phyloP scores from a whole-genome alignment of 2,888 invertebrate genomes.

The Apocheima hispidaria region DNA sequence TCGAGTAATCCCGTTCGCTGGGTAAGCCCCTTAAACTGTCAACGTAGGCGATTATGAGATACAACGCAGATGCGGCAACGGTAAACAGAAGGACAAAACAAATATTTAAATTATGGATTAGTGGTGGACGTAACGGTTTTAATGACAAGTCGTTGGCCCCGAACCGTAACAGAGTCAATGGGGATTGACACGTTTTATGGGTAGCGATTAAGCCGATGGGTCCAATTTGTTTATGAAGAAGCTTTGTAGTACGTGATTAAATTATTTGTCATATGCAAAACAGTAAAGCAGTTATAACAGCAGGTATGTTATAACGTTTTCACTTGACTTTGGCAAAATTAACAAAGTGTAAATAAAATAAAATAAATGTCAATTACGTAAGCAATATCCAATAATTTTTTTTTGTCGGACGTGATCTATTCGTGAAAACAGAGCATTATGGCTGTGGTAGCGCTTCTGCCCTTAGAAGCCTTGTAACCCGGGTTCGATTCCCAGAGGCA shows the following conservation, averaged over 20 bases:
- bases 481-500: too few species aligned
- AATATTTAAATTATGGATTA: constrained; percentile 44
- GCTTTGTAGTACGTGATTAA: constrained; percentile 1
- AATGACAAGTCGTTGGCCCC: constrained; percentile 11
- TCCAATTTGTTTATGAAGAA: constrained; percentile 17
- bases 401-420: too few species aligned
- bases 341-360: too few species aligned
- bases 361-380: too few species aligned
- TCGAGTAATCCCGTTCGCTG: constrained; percentile 58
- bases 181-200: constrained; percentile 30
- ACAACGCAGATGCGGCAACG: constrained; percentile 51
- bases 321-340: too few species aligned
- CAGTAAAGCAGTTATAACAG: not conserved
- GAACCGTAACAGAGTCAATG: constrained; percentile 4
- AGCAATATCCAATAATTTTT: too few species aligned
- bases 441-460: too few species aligned
- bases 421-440: too few species aligned
- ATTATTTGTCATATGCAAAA: constrained; percentile 1
- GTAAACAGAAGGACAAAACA: constrained; percentile 31
- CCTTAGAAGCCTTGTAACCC: too few species aligned
- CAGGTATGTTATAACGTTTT: too few species aligned
- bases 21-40: constrained; percentile 69
- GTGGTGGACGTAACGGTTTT: constrained; percentile 26
- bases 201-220: constrained; percentile 13
- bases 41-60: constrained; percentile 65